Conservation (phyloP, 2,888 invertebrate genomes). For the Cephus pygmeus region DNA sequence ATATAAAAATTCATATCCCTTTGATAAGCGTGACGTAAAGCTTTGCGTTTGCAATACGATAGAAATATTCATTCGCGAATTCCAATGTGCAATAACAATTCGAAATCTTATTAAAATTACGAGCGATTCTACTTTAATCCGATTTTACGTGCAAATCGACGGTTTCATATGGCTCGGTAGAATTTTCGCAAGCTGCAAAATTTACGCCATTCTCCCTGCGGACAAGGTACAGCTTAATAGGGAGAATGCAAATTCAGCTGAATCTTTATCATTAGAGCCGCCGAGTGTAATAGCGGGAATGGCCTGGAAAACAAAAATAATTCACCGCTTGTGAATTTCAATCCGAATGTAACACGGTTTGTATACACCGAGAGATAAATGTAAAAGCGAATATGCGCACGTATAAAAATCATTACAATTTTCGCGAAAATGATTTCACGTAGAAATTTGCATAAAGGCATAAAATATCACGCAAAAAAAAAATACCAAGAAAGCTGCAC, state of each 20-base stretch:
- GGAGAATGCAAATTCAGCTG: neutral
- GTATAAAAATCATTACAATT: too few relatives aligned
- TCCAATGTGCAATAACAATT: too few relatives aligned
- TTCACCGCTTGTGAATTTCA: neutral
- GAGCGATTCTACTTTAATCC: neutral
- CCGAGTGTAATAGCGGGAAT: neutral
- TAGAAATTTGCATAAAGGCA: too few relatives aligned
- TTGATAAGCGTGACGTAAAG: too few relatives aligned
- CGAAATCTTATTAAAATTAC: too few relatives aligned
- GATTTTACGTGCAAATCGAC: neutral
- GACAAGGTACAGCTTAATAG: neutral
- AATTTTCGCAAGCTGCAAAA: neutral
- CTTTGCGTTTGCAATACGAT: too few relatives aligned
- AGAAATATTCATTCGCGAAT: too few relatives aligned
- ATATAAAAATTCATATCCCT: too few relatives aligned
- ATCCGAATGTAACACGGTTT: neutral
- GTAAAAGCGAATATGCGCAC: neutral
- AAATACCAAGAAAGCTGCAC: too few relatives aligned
- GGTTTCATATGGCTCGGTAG: neutral
- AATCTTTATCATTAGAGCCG: neutral
- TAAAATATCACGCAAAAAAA: too few relatives aligned
- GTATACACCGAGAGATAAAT: neutral
- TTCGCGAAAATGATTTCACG: too few relatives aligned
- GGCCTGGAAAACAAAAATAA: neutral
- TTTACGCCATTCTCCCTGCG: neutral